Conservation (phyloP, 2,797 vertebrate genomes). For the Euthynnus affinis region DNA sequence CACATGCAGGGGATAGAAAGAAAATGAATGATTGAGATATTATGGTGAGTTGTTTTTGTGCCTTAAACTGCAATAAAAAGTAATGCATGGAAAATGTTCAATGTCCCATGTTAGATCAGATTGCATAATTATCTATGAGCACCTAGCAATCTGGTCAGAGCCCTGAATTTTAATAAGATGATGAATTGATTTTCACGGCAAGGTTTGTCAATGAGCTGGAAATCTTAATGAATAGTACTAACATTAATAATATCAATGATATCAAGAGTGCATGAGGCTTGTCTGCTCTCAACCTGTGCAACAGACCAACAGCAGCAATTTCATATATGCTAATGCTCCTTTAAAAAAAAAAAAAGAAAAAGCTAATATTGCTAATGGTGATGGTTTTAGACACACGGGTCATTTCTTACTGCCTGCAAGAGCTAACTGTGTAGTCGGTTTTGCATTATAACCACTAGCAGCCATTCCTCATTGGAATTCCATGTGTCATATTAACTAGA, state of each 20-base stretch:
- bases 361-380: not conserved
- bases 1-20: not conserved
- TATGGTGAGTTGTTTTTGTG: constrained; percentile 14
- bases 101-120: constrained; percentile 3
- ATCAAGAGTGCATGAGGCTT: not conserved
- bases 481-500: not conserved
- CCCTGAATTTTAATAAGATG: not conserved
- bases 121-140: constrained; percentile 1
- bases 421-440: not conserved
- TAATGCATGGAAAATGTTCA: constrained; percentile 11
- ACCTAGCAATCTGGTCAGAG: not conserved
- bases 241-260: not conserved
- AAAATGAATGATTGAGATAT: not conserved
- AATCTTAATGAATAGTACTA: too few relatives aligned
- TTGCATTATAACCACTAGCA: not conserved
- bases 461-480: not conserved
- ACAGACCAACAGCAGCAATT: not conserved
- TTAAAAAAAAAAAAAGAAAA: too few relatives aligned
- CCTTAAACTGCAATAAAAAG: constrained; percentile 5
- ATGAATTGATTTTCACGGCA: too few relatives aligned
- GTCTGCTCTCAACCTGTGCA: not conserved
- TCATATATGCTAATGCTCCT: not conserved
- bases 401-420: not conserved
- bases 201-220: too few relatives aligned
- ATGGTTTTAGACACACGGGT: not conserved